Evolutionary conservation across 2,113 vertebrate genomes (phyloP).

Genomic region (Bufo bufo): DNA sequence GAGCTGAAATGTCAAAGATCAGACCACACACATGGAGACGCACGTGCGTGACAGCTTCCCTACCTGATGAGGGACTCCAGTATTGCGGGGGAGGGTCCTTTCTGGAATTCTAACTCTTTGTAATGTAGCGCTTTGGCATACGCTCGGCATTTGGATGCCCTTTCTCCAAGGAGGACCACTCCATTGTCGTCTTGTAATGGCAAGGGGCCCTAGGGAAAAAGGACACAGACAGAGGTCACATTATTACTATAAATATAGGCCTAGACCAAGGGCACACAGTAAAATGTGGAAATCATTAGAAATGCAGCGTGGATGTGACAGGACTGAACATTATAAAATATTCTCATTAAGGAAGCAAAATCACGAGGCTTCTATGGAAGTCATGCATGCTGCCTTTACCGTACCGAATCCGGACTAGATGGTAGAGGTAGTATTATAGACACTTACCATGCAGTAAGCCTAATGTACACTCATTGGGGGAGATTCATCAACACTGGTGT

Average conservation of each 20-base stretch:
- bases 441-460: background rate
- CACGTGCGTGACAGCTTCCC: constrained; percentile 39
- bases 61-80: constrained; percentile 98
- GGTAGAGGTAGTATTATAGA: background rate
- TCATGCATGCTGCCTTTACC: no score
- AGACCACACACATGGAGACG: constrained; percentile 9
- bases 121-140: constrained; percentile 98
- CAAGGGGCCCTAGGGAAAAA: constrained; percentile 82
- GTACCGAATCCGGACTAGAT: no score
- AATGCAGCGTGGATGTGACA: background rate
- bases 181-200: constrained; percentile 96
- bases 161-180: constrained; percentile 92
- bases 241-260: background rate
- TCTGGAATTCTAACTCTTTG: constrained; percentile 98
- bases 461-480: no score
- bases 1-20: constrained; percentile 28
- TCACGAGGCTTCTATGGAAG: background rate
- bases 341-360: background rate
- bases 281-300: background rate
- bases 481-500: no score
- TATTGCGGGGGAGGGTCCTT: constrained; percentile 91
- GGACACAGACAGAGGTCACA: background rate
- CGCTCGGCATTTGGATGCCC: constrained; percentile 94
- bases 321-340: background rate
- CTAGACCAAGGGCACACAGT: background rate